phyloP scores from a whole-genome alignment of 2,797 vertebrate species.

The Mallotus villosus region DNA sequence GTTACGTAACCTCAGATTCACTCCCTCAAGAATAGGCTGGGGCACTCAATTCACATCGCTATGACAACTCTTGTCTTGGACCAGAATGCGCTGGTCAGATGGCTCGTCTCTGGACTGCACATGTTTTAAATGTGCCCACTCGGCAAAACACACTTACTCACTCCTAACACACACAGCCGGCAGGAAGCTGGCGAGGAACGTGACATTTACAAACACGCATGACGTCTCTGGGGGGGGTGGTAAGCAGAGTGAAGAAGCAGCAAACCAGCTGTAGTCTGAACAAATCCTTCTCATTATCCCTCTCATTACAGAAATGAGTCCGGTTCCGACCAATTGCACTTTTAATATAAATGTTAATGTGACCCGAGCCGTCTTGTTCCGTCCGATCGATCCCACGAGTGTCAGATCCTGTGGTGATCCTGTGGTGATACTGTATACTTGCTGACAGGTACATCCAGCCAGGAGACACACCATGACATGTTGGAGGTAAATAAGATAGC shows the following conservation, averaged over 20 bases:
- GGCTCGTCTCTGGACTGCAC: neutral
- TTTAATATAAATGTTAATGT: conserved; percentile 72
- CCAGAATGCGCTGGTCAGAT: conserved; percentile 14
- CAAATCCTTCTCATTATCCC: conserved; percentile 52
- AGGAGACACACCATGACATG: no score
- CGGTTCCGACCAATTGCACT: conserved; percentile 63
- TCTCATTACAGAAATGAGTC: conserved; percentile 53
- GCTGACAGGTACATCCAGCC: no score
- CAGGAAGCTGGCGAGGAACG: neutral
- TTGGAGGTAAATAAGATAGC: conserved; percentile 28
- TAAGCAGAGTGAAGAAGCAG: conserved; percentile 36
- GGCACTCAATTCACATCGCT: conserved; percentile 25
- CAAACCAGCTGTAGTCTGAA: conserved; percentile 40
- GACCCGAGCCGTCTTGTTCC: conserved; percentile 41
- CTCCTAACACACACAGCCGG: neutral
- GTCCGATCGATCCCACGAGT: no score
- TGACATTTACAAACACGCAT: conserved; percentile 13
- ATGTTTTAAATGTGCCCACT: neutral
- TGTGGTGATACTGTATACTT: conserved; percentile 2
- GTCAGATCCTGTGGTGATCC: no score
- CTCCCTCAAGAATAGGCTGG: conserved; percentile 21
- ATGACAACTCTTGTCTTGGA: conserved; percentile 23
- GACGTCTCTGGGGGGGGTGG: conserved; percentile 14
- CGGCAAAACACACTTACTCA: neutral
- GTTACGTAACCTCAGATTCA: conserved; percentile 38